Evolutionary conservation across 1,140 invertebrate species (phyloP).

Genomic region (Trialeurodes vaporariorum): DNA sequence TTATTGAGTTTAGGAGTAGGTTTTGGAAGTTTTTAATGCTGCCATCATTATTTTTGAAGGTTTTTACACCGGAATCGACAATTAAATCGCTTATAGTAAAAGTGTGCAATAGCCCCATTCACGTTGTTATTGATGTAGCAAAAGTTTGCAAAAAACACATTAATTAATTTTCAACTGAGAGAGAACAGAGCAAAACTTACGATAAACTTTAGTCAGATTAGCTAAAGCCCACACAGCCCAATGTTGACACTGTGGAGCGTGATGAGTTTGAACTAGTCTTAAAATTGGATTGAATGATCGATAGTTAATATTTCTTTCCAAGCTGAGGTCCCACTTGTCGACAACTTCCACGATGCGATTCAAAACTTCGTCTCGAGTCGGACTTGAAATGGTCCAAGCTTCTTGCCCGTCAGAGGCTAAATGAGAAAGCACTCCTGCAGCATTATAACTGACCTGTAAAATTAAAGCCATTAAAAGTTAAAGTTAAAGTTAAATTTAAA

Average conservation of each 20-base stretch:
- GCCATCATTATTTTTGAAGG: too few relatives aligned
- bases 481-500: too few relatives aligned
- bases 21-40: too few relatives aligned
- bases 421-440: conserved; percentile 88
- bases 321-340: conserved; percentile 71
- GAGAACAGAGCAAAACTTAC: too few relatives aligned
- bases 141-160: too few relatives aligned
- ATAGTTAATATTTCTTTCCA: conserved; percentile 92
- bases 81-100: too few relatives aligned
- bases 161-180: too few relatives aligned
- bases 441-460: conserved; percentile 93
- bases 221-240: conserved; percentile 98
- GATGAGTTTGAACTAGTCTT: conserved; percentile 59
- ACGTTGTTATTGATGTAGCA: not conserved
- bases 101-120: too few relatives aligned
- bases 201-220: conserved; percentile 85
- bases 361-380: conserved; percentile 60
- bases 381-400: conserved; percentile 63
- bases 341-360: conserved; percentile 66
- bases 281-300: conserved; percentile 87
- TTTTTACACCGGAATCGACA: too few relatives aligned
- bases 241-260: conserved; percentile 82
- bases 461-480: too few relatives aligned
- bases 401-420: conserved; percentile 82
- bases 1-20: too few relatives aligned